Evolutionary conservation across 2,113 vertebrate genomes (phyloP), one percentile per base, ranked within the genome.

Genomic region (Platichthys stellatus): DNA sequence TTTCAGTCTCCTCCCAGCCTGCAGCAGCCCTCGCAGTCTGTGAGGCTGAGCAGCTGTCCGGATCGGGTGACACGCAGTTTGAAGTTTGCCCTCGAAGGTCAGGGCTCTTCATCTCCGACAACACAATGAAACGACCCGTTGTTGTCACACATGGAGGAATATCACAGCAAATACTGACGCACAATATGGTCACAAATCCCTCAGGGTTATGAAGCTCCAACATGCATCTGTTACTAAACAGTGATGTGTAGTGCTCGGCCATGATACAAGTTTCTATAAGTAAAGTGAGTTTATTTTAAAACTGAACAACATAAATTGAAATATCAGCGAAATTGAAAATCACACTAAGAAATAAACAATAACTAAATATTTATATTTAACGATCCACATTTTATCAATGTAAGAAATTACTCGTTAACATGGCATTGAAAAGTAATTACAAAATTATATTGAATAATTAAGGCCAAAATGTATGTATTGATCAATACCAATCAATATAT

Each of bases 51-150:
- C 56, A 68, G 68, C 71, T 54, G 77, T 63, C 26, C 10, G 57
- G 49, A 40, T 77, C 72, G 26, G 74, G 65, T 80, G 77, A 67
- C 61, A 18, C 7, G 28, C 51, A 38, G 64, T 66, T 66, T 66
- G 68, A 62, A 43, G 79, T 11, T 21, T 69, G 80, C 56, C 82
- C 54, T 69, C 4, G 23, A 67, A 89, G 89, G 90, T 92, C 90
- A 87, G 24, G 54, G 54, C 82, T 85, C 90, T 93, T 93, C 83
- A 92, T 93, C 88, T 80, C 20, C 0, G 60, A 63, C 86, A 81
- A 69, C 85, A 56, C 67, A 51, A 74, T 73, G 54, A 70, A 76
- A 21, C 82, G 88, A 81, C 78, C 82, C 74, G 77, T 81, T 86
- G 81, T 87, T 81, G 74, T 73, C 61, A 58, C 28, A 77, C 59